These are phyloP conservation scores for Cyanistes caeruleus DNA, from an alignment of 2,113 vertebrate species.

Conservation along the genomic window DNA sequence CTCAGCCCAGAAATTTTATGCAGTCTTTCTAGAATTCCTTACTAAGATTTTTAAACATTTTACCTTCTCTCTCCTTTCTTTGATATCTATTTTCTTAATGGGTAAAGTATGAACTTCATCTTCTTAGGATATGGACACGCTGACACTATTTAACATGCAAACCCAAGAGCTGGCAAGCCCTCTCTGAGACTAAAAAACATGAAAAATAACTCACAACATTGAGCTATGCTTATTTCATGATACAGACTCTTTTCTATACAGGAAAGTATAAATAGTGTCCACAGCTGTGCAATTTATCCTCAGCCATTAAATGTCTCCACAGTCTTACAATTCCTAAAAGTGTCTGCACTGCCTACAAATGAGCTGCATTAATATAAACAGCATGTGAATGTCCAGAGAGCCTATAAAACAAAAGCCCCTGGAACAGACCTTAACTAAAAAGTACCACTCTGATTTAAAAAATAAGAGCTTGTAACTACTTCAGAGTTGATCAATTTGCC, in stretches of 20 bases:
- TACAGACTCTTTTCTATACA: not conserved
- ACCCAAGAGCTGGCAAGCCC: not conserved
- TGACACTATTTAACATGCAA: not conserved
- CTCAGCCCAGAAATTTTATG: not conserved
- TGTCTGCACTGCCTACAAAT: constrained; percentile 32
- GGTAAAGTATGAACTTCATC: not conserved
- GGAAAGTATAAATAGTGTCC: constrained; percentile 24
- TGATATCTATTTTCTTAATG: not conserved
- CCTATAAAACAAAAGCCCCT: not conserved
- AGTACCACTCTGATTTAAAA: not conserved
- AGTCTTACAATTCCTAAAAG: constrained; percentile 21
- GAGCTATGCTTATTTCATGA: not conserved
- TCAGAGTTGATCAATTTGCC: not conserved
- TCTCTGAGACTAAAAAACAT: not conserved
- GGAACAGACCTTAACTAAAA: not conserved
- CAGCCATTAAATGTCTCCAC: constrained; percentile 14
- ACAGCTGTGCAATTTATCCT: constrained; percentile 43
- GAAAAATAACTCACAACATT: not conserved
- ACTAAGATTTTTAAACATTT: not conserved
- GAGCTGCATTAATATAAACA: constrained; percentile 37
- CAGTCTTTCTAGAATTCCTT: not conserved
- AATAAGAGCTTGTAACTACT: not conserved
- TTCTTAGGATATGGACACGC: not conserved
- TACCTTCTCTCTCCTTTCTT: not conserved
- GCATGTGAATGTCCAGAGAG: not conserved